Evolutionary conservation across 2,888 invertebrate genomes (phyloP), one percentile per base, ranked within the genome.

Genomic region (Philhelius pedissequus): DNA sequence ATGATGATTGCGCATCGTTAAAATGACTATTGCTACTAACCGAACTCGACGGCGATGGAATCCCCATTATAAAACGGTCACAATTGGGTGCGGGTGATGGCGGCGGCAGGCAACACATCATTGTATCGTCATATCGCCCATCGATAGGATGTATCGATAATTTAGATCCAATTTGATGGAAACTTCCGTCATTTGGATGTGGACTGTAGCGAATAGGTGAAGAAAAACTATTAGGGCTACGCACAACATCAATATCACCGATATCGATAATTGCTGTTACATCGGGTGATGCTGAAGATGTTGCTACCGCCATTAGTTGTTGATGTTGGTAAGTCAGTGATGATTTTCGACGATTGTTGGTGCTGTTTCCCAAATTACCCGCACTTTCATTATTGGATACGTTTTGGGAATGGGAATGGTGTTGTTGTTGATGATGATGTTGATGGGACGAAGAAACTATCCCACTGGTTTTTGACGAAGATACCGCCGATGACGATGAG

Each of bases 21-120:
- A 76, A 80, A 30, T 80, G 80, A 15, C 74, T 79, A 30, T 48
- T 83, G 35, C 76, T 80, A 73, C 71, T 77, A 38, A 76, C 76
- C 48, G 87, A 80, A 27, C 83, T 79, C 27, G 87, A 86, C 7
- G 88, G 88, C 7, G 88, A 78, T 30, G 88, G 86, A 11, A 87
- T 86, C 0, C 88, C 87, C 86, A 89, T 88, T 75, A 91, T 87
- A 73, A 88, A 89, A 18, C 90, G 89, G 71, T 92, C 92, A 78
- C 88, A 90, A 48, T 90, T 91, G 6, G 92, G 92, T 3, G 92
- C 92, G 13, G 92, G 92, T 3, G 92, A 92, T 9, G 92, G 92
- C 8, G 92, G 92, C 2, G 92, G 91, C 38, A 91, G 79, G 54
- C 90, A 90, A 50, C 90, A 90, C 2, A 88, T 87, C 9, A 88